Conservation (phyloP, 2,888 invertebrate species). For the Ethmia dodecea region DNA sequence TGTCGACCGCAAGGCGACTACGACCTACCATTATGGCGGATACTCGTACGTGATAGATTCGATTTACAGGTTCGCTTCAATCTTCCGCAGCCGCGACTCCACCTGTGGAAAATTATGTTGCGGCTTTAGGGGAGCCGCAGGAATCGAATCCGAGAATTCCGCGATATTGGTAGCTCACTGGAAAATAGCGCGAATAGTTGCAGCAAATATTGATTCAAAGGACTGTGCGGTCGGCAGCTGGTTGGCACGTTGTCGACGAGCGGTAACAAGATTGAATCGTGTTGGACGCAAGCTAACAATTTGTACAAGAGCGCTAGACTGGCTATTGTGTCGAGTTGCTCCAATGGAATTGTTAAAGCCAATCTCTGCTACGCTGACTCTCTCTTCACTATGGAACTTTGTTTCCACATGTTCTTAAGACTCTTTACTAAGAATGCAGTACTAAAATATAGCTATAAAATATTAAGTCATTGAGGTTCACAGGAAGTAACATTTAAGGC, state of each 20-base stretch:
- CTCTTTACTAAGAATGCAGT: too few relatives aligned
- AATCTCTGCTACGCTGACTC: too few relatives aligned
- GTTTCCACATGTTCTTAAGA: not conserved
- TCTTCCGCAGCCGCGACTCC: conserved; percentile 49
- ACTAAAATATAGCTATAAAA: too few relatives aligned
- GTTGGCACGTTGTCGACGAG: conserved; percentile 27
- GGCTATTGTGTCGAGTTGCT: conserved; percentile 22
- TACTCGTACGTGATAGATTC: conserved; percentile 65
- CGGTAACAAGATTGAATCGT: conserved; percentile 26
- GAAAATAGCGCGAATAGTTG: conserved; percentile 8
- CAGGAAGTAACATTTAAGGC: too few relatives aligned
- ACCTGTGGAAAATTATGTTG: conserved; percentile 59
- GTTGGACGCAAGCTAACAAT: conserved; percentile 25
- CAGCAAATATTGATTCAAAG: conserved; percentile 35
- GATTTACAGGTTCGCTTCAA: conserved; percentile 70
- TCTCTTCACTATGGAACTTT: conserved; percentile 15
- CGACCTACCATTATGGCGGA: conserved; percentile 55
- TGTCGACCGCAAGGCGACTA: conserved; percentile 61
- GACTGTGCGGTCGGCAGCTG: conserved; percentile 20
- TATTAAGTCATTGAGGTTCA: too few relatives aligned
- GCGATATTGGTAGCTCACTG: conserved; percentile 21
- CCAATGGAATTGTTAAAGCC: conserved; percentile 23
- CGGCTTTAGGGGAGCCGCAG: conserved; percentile 56
- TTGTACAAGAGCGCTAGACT: conserved; percentile 23
- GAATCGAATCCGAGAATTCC: conserved; percentile 34